Conservation (phyloP, 2,113 vertebrate species). For the Halcyon senegalensis region DNA sequence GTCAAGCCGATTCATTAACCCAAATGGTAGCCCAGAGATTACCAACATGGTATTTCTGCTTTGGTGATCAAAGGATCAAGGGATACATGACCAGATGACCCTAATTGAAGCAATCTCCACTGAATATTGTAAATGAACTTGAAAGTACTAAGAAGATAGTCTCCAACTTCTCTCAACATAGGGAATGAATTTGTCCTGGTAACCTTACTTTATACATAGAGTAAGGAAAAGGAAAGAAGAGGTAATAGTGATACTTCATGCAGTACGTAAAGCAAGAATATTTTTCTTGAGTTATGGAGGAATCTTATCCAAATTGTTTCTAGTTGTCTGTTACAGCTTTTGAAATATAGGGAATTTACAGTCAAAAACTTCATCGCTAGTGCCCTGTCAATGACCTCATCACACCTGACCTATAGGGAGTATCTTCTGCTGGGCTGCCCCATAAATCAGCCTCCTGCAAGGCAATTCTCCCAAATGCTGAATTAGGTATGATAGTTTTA, state of each 20-base stretch:
- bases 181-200: conserved; percentile 25
- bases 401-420: conserved; percentile 66
- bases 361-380: neutral
- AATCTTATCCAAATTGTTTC: conserved; percentile 45
- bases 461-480: conserved; percentile 40
- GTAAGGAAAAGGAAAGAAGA: conserved; percentile 8
- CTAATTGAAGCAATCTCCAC: conserved; percentile 65
- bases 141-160: conserved; percentile 44
- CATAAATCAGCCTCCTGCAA: conserved; percentile 58
- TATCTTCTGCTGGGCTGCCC: conserved; percentile 56
- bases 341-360: conserved; percentile 60
- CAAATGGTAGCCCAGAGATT: conserved; percentile 71
- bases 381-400: conserved; percentile 71
- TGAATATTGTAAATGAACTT: conserved; percentile 48
- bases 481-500: conserved; percentile 71
- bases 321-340: conserved; percentile 55
- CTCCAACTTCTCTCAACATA: neutral
- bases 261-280: neutral
- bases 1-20: conserved; percentile 76
- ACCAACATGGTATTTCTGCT: conserved; percentile 53
- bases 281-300: conserved; percentile 17
- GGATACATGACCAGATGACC: conserved; percentile 69
- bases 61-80: conserved; percentile 66
- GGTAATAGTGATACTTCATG: neutral
- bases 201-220: neutral